A percentile compares a stretch with the other conserved stretches of the same genome.
Evolutionary conservation across 2,113 vertebrate genomes (phyloP).

Genomic region (Agelaius tricolor): DNA sequence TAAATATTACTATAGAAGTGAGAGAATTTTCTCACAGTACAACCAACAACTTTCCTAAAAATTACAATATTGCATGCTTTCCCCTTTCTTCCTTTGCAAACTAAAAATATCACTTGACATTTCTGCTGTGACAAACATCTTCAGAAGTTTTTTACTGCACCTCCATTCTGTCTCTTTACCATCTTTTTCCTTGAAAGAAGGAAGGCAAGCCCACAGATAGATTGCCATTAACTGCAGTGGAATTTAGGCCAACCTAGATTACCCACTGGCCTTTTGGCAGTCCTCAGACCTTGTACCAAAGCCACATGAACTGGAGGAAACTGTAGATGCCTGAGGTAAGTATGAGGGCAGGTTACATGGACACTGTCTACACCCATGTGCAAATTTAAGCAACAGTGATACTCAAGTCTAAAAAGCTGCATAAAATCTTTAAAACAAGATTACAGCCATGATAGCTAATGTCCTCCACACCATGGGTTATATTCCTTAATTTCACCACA

Average conservation of each 20-base stretch:
- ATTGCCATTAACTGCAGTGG: neutral
- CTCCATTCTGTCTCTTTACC: neutral
- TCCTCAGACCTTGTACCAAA: neutral
- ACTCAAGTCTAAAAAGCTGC: neutral
- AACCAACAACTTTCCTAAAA: neutral
- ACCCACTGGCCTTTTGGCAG: neutral
- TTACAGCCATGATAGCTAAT: neutral
- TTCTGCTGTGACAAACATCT: neutral
- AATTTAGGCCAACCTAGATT: neutral
- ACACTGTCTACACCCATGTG: accelerated
- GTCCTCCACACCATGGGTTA: neutral
- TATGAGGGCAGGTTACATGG: neutral
- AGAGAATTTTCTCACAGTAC: neutral
- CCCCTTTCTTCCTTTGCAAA: neutral
- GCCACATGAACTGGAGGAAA: neutral
- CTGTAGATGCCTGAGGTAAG: neutral
- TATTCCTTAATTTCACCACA: neutral
- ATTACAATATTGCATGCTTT: neutral
- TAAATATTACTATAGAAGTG: neutral
- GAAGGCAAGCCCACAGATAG: neutral
- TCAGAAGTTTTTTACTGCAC: neutral
- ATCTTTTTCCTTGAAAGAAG: neutral
- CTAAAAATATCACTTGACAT: neutral
- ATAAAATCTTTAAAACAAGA: neutral
- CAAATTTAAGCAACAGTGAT: neutral